Percentiles rank a stretch among this genome's conserved stretches.
Conservation (phyloP, 2,888 invertebrate genomes). For the Melitaea athalia region DNA sequence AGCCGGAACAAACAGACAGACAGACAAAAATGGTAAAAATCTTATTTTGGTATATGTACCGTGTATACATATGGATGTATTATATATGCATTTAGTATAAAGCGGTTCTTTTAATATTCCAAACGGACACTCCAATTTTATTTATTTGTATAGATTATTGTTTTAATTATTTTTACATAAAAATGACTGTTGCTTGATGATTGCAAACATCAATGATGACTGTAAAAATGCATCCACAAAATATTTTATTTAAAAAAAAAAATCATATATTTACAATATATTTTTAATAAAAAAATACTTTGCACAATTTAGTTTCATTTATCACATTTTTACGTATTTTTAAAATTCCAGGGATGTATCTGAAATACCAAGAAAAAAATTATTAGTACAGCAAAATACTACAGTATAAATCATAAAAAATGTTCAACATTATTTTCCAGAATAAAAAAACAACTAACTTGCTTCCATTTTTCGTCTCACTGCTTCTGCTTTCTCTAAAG, state of each 20-base stretch:
- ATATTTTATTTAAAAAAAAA: neutral
- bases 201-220: neutral
- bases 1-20: too few relatives aligned
- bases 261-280: slow-evolving; percentile 1
- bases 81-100: too few relatives aligned
- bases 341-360: slow-evolving; percentile 66
- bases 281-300: slow-evolving; percentile 12
- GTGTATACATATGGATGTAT: too few relatives aligned
- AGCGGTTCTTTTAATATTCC: too few relatives aligned
- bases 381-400: neutral
- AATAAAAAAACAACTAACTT: slow-evolving; percentile 53
- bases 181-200: too few relatives aligned
- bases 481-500: slow-evolving; percentile 74
- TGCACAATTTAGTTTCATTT: slow-evolving; percentile 9
- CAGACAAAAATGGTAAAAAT: too few relatives aligned
- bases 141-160: too few relatives aligned
- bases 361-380: slow-evolving; percentile 51
- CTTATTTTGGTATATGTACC: too few relatives aligned
- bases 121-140: too few relatives aligned
- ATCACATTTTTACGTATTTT: slow-evolving; percentile 22
- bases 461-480: slow-evolving; percentile 65
- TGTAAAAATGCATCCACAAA: neutral
- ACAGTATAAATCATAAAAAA: neutral
- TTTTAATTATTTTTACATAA: too few relatives aligned
- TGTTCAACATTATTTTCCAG: neutral